phyloP scores from a whole-genome alignment of 1,140 invertebrate species.

The Colletes gigas region DNA sequence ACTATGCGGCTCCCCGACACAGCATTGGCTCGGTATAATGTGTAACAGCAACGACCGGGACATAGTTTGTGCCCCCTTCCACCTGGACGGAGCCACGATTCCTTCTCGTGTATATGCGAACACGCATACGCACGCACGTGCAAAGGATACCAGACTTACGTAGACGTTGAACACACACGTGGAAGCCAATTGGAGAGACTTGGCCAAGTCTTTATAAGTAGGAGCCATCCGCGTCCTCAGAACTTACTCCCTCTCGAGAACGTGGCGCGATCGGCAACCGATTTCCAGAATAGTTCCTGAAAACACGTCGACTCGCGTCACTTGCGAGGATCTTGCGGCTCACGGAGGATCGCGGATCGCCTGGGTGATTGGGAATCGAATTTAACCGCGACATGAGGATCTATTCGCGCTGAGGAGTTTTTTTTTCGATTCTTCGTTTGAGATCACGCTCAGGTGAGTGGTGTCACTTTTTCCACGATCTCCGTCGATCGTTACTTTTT shows the following conservation, averaged over 20 bases:
- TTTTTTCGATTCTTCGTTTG: background rate
- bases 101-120: slow-evolving; percentile 49
- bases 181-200: slow-evolving; percentile 66
- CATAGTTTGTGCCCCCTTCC: slow-evolving; percentile 63
- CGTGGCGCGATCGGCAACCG: slow-evolving; percentile 77
- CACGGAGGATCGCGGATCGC: background rate
- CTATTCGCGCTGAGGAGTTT: background rate
- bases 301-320: slow-evolving; percentile 28
- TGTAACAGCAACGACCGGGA: slow-evolving; percentile 65
- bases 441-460: slow-evolving; percentile 17
- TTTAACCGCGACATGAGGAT: slow-evolving; percentile 31
- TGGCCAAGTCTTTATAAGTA: slow-evolving; percentile 80
- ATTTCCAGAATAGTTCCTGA: slow-evolving; percentile 71
- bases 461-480: too few relatives aligned
- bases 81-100: slow-evolving; percentile 58
- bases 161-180: slow-evolving; percentile 45
- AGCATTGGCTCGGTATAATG: slow-evolving; percentile 42
- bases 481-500: background rate
- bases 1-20: background rate
- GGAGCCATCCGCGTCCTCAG: slow-evolving; percentile 80
- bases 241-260: slow-evolving; percentile 81
- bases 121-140: slow-evolving; percentile 48
- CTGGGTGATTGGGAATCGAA: background rate
- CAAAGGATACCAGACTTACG: slow-evolving; percentile 45
- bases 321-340: slow-evolving; percentile 9